Conservation (phyloP, 2,888 invertebrate species). For the Limnephilus lunatus region DNA sequence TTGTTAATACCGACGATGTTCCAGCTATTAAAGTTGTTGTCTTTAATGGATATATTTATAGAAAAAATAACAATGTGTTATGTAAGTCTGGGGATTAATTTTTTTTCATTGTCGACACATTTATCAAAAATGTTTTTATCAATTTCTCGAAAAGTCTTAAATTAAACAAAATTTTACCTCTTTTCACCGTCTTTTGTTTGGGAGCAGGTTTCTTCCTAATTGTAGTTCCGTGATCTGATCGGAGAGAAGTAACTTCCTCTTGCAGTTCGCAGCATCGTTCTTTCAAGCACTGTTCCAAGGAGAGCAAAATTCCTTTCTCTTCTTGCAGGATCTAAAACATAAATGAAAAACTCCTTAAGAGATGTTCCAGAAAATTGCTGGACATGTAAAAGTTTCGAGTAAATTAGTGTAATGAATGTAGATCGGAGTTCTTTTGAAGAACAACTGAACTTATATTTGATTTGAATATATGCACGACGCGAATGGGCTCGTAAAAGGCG, state of each 20-base stretch:
- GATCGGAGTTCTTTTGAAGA: too few species aligned
- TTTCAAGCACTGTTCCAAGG: constrained; percentile 85
- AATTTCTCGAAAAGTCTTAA: not conserved
- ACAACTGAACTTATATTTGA: too few species aligned
- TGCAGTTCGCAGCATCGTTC: constrained; percentile 87
- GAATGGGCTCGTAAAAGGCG: too few species aligned
- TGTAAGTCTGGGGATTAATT: too few species aligned
- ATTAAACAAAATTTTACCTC: constrained; percentile 70
- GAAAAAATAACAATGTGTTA: too few species aligned
- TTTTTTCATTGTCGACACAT: too few species aligned
- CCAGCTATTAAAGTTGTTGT: not conserved
- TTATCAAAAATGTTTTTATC: too few species aligned
- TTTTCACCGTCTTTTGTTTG: constrained; percentile 76
- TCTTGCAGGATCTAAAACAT: constrained; percentile 83
- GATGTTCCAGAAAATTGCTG: not conserved
- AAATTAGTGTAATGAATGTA: not conserved
- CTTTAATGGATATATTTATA: not conserved
- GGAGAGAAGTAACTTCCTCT: constrained; percentile 81
- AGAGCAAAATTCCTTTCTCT: constrained; percentile 85
- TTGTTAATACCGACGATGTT: not conserved
- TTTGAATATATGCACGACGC: too few species aligned
- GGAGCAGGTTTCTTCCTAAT: constrained; percentile 75
- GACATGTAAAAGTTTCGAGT: not conserved
- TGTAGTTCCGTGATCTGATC: constrained; percentile 77
- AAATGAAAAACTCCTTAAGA: not conserved